Percentiles rank a stretch among this genome's conserved stretches.
Conservation (phyloP, 1,140 invertebrate species). For the Adoxophyes honmai region DNA sequence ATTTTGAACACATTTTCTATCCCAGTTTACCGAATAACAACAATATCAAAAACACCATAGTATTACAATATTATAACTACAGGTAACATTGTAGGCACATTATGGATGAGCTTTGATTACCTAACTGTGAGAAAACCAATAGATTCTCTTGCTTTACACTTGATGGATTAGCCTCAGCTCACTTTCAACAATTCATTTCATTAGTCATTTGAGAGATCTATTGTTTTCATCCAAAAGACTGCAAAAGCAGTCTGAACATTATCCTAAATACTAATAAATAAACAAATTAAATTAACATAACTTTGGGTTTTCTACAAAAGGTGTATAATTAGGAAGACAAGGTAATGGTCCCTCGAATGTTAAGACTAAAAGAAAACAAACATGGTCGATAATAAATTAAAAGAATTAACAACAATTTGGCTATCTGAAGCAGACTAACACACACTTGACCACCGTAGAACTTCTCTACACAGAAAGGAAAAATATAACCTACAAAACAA, state of each 20-base stretch:
- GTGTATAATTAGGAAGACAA: conserved; percentile 55
- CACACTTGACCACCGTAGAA: conserved; percentile 14
- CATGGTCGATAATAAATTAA: conserved; percentile 34
- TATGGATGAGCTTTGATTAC: conserved; percentile 63
- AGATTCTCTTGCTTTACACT: conserved; percentile 6
- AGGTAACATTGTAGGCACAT: conserved; percentile 76
- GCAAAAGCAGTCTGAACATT: conserved; percentile 26
- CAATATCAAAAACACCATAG: conserved; percentile 51
- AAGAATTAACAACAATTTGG: conserved; percentile 30
- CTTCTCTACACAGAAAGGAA: conserved; percentile 37
- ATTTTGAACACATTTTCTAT: conserved; percentile 69
- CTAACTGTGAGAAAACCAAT: conserved; percentile 22
- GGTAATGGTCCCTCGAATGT: conserved; percentile 48
- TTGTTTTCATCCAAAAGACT: conserved; percentile 9
- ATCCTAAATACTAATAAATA: conserved; percentile 56
- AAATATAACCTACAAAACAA: conserved; percentile 24
- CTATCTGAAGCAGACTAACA: conserved; percentile 23
- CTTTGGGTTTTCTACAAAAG: conserved; percentile 66
- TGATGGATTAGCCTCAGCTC: conserved; percentile 3
- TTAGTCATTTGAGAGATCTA: conserved; percentile 9
- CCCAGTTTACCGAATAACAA: conserved; percentile 57
- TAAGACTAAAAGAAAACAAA: conserved; percentile 27
- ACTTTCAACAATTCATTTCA: neutral
- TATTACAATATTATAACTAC: conserved; percentile 54
- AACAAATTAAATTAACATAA: conserved; percentile 55